Evolutionary conservation across 1,140 invertebrate genomes (phyloP).

Genomic region (Fopius arisanus): DNA sequence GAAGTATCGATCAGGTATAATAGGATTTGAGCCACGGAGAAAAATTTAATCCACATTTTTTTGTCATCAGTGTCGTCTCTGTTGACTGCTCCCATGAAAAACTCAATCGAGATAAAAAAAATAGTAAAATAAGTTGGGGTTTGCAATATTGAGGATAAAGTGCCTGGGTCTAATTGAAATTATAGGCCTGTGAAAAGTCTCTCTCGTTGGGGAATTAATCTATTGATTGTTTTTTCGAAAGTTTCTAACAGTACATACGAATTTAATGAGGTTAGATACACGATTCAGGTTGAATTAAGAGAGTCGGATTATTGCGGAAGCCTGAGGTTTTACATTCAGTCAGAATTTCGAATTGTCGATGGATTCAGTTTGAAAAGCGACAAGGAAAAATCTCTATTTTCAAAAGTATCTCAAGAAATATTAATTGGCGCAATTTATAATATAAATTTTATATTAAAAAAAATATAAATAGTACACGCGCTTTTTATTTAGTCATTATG

Average conservation of each 20-base stretch:
- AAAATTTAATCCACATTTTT: slow-evolving; percentile 4
- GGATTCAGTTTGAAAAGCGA: neutral
- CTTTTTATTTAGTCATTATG: no score
- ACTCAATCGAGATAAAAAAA: neutral
- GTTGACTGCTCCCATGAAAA: neutral
- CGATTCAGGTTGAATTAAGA: neutral
- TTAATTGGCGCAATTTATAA: no score
- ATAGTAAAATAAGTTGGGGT: no score
- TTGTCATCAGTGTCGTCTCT: neutral
- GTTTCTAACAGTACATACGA: slow-evolving; percentile 18
- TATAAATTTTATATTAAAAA: no score
- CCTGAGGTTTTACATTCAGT: neutral
- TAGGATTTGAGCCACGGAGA: slow-evolving; percentile 7
- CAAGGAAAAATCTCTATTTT: no score
- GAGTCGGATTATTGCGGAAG: neutral
- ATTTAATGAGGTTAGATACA: slow-evolving; percentile 19
- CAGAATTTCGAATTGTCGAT: neutral
- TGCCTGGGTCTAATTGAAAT: neutral
- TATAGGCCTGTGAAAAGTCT: neutral
- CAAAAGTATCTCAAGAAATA: no score
- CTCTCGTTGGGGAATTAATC: slow-evolving; percentile 26
- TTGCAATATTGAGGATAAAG: neutral
- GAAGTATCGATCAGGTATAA: slow-evolving; percentile 36
- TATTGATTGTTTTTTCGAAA: slow-evolving; percentile 39
- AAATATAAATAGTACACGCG: no score